Base-by-base conservation (phyloP, 2,888 invertebrate species). In the Caenorhabditis sp. region DNA sequence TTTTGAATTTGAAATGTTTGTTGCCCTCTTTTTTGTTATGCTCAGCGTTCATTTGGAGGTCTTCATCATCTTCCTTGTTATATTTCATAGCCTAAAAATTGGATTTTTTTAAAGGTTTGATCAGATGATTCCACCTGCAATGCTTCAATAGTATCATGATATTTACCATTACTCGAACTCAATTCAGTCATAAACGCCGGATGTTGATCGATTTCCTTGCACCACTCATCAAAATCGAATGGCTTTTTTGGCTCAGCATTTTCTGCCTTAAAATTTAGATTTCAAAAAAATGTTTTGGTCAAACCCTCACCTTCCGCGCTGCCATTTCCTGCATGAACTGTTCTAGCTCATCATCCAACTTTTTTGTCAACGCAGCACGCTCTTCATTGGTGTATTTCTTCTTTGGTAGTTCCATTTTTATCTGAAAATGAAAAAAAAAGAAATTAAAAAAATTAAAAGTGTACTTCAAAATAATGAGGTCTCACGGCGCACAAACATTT, bases 11-110 rank as follows among this genome's bases (percentile, higher is more conserved):
- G 88, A 95, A 96, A 89, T 96, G 94, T 81, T 93, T 93, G 88
- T 96, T 96, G 0, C 97, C 99, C 89, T 97, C 97, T 66, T 95
- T 94, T 88, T 96, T 97, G 88, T 95, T 95, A 79, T 92, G 93
- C 0, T 90, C 89, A 0, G 97, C 96, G 27, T 95, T 90, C 87
- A 95, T 95, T 43, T 70, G 50, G 24, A 75, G 69, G 58, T 85
- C 84, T 85, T 95, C 94, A 14, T 72, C 76, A n/a, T 79, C 78
- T 54, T 89, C 89, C 62, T 86, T 84, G 69, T 89, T 89, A 89
- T 95, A 99, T 89, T 97, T 97, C 4, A 99, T 90, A 82, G 94
- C 93, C 79, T 95, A 94, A 23, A 97, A 71, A 6, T 6, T 31
- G 31, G 10, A 31, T 31, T 31, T 31, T 23, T 50, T 37, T 53